Evolutionary conservation across 2,888 invertebrate genomes (phyloP).

Genomic region (Antheraea assamensis): DNA sequence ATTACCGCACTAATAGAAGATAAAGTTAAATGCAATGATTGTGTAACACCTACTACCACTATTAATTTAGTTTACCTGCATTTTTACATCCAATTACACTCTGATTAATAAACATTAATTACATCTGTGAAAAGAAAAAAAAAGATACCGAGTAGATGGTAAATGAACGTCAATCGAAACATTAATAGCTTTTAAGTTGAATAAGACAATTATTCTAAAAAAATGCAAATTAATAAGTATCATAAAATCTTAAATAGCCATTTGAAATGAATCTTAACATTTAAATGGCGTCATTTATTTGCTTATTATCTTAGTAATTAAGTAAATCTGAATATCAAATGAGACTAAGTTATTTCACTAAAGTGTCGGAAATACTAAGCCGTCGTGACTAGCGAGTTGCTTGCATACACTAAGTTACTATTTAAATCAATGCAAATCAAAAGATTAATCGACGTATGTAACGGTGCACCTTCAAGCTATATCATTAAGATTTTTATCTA

Average conservation of each 20-base stretch:
- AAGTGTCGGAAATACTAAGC: conserved; percentile 42
- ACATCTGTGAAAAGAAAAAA: not conserved
- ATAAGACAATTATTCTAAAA: not conserved
- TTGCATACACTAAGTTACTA: conserved; percentile 71
- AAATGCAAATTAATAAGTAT: not conserved
- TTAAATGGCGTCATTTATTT: not conserved
- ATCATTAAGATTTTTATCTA: conserved; percentile 24
- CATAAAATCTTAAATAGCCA: not conserved
- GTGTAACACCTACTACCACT: not conserved
- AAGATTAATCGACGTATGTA: conserved; percentile 70
- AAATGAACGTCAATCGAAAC: not conserved
- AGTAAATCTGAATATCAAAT: conserved; percentile 29
- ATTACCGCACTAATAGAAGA: not conserved
- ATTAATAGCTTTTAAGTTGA: not conserved
- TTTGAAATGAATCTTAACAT: not conserved
- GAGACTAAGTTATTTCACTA: conserved; percentile 43
- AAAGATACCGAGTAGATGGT: not conserved
- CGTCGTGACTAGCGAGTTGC: conserved; percentile 50
- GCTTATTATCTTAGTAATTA: conserved; percentile 37
- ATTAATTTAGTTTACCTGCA: not conserved
- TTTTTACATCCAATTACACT: not conserved
- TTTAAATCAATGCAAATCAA: conserved; percentile 75
- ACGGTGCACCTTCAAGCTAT: conserved; percentile 41
- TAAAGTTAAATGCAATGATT: not conserved
- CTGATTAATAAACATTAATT: not conserved